Evolutionary conservation across 2,113 vertebrate species (phyloP).

Genomic region (Eleginops maclovinus): DNA sequence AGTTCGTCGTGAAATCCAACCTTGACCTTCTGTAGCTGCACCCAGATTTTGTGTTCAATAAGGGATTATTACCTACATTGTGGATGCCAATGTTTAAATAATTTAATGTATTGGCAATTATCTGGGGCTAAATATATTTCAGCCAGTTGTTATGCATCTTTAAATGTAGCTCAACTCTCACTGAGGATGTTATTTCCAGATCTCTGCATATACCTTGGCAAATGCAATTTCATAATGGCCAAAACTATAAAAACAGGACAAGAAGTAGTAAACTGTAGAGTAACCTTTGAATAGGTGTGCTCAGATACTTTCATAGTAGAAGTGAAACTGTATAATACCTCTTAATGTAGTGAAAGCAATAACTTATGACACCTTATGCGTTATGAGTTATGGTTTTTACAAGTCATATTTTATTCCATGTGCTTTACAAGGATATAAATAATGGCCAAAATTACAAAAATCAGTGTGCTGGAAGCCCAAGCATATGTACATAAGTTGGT

Average conservation of each 20-base stretch:
- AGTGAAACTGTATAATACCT: neutral
- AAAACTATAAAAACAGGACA: neutral
- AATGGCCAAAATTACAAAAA: slow-evolving; percentile 99
- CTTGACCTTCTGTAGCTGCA: no score
- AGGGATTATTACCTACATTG: no score
- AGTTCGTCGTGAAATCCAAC: no score
- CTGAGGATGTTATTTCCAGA: neutral
- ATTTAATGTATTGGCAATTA: no score
- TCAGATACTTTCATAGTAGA: neutral
- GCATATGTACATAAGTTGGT: slow-evolving; percentile 96
- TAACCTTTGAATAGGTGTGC: neutral
- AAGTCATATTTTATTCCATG: slow-evolving; percentile 97
- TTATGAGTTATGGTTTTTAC: slow-evolving; percentile 86
- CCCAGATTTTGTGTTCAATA: no score
- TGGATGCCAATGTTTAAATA: no score
- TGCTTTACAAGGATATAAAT: slow-evolving; percentile 99
- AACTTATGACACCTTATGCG: slow-evolving; percentile 26
- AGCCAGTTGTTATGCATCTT: no score
- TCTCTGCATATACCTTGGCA: neutral
- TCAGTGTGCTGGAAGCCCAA: slow-evolving; percentile 98
- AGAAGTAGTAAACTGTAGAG: neutral
- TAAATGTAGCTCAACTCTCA: neutral
- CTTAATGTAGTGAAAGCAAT: neutral
- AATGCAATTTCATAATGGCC: neutral
- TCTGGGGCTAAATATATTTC: no score